Base-by-base conservation (phyloP, 2,888 invertebrate species). In the Strigamia maritima region DNA sequence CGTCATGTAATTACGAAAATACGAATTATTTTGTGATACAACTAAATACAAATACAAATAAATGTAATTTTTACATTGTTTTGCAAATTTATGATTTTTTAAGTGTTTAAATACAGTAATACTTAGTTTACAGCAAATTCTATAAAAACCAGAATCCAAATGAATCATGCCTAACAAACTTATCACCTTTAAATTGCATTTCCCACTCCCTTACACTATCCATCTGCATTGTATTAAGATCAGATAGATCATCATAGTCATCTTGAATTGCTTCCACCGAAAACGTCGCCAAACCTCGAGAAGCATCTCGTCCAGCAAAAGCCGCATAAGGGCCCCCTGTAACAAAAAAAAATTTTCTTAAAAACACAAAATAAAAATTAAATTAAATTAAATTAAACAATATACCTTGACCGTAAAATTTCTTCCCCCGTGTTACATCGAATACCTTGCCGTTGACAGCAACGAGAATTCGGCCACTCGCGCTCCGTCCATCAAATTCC, bases 171-270 rank as follows among this genome's bases (percentile, higher is more conserved):
- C 31, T 4, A n/a, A 31, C 6, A 31, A 31, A 31, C 31, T 31
- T 12, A 40, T 6, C 88, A 94, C 96, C 97, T 90, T 92, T 93
- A 86, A 98, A 96, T 86, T 98, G 98, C 87, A 93, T 93, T 86
- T 97, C 97, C 98, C 98, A 98, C 88, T 98, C 98, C 82, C 91
- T 90, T 8, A 98, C 93, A 24, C 95, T 94, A 83, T 96, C 96
- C 95, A 98, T 96, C 88, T 98, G 94, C 89, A 93, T 91, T 14
- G 93, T 91, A 85, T 92, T 93, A 79, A 98, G 90, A 87, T 98
- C 98, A 86, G 94, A 94, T 79, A 98, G 89, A 86, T 98, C 98
- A 89, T 98, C 98, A 87, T 96, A 96, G 83, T 93, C 94, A 81
- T 92, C 92, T 83, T 91, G 92, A 78, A 93, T 90, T 81, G 91